Evolutionary conservation across 2,888 invertebrate species (phyloP), one percentile per base, ranked within the genome.

Genomic region (Drosophila basisetae): DNA sequence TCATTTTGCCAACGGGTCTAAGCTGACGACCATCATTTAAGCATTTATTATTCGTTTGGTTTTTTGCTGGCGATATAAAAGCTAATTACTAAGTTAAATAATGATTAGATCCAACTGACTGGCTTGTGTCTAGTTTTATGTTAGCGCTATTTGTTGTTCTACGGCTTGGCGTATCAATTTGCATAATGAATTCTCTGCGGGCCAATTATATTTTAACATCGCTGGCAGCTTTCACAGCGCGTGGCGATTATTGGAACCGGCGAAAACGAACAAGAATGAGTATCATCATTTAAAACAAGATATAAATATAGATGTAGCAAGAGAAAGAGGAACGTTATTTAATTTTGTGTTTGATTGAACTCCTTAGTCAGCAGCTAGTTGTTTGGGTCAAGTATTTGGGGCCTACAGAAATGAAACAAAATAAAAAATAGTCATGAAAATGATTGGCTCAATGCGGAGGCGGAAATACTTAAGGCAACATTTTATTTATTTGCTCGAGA

Each of bases 71-170:
- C 60, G 31, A 43, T 75, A 79, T 68, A 66, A 79, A 82, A 80
- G 77, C 76, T 83, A 86, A 85, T 85, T 88, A 82, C 82, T 70
- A 80, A 85, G 80, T 85, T 85, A 86, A 85, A 85, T 67, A 89
- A 80, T 74, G 89, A 89, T 85, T 76, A 82, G 86, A 80, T 72
- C 37, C 41, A 73, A 65, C 71, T 58, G 25, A 52, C 52, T 52
- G 56, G 22, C 18, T 60, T 31, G 18, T 58, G 43, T 41, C 41
- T 31, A 11, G 22, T 11, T 41, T 43, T 43, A 41, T 39, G n/a
- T 10, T 39, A 28, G 28, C n/a, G 55, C 11, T 28, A 28, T 55
- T 55, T 39, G 41, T 37, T 43, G 55, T 78, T 70, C 74, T 59
- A 10, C 53, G 69, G 59, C 53, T 70, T 73, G 52, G 61, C 65